Percentiles rank a stretch among this genome's conserved stretches.
Evolutionary conservation across 2,113 vertebrate species (phyloP).

Genomic region (Aegotheles bennettii): DNA sequence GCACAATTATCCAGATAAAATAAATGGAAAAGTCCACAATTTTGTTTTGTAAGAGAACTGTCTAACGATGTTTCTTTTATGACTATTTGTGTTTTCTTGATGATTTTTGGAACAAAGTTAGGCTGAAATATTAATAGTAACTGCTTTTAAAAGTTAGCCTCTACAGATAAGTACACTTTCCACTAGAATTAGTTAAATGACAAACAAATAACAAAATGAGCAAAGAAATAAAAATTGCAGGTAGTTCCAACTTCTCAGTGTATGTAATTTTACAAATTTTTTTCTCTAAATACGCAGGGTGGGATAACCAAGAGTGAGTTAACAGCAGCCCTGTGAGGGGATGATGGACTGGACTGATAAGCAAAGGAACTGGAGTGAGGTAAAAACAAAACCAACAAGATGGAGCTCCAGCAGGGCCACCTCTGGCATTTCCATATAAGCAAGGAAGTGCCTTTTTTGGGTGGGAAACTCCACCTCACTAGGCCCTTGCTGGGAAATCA

Average conservation of each 20-base stretch:
- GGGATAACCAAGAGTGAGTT: not conserved
- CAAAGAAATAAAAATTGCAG: not conserved
- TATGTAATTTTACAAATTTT: not conserved
- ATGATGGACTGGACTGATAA: not conserved
- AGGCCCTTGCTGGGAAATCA: not conserved
- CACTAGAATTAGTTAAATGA: not conserved
- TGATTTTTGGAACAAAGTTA: not conserved
- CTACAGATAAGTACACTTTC: not conserved
- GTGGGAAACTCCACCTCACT: accelerated
- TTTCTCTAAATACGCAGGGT: not conserved
- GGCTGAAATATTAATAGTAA: not conserved
- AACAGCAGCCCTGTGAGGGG: not conserved
- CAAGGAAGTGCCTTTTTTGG: not conserved
- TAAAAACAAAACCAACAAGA: not conserved
- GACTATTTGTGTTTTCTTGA: not conserved
- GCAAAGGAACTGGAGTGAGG: not conserved
- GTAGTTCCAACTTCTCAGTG: not conserved
- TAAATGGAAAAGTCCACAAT: not conserved
- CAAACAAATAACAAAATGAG: not conserved
- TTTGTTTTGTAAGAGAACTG: not conserved
- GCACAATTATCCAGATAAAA: not conserved
- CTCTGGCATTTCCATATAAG: not conserved
- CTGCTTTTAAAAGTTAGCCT: not conserved
- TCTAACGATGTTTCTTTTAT: not conserved
- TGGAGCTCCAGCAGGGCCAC: not conserved